These are phyloP conservation scores for Lepidocolaptes lacrymiger DNA, from an alignment of 2,797 vertebrate genomes.

Conservation along the genomic window DNA sequence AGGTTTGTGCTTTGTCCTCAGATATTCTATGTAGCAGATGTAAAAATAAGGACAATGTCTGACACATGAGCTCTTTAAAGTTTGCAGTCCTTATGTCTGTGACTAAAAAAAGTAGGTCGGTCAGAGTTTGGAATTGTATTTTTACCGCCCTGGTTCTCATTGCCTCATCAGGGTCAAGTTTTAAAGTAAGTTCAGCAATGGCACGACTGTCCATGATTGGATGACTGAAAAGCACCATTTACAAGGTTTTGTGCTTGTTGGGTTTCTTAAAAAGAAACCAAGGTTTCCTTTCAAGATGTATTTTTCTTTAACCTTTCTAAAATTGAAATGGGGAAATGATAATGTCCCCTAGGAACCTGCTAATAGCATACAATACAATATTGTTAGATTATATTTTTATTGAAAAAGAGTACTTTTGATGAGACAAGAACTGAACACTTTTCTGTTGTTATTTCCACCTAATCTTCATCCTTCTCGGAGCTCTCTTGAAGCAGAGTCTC, in stretches of 20 bases:
- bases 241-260: background rate
- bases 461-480: background rate
- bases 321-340: background rate
- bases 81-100: background rate
- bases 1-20: background rate
- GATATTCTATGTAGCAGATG: background rate
- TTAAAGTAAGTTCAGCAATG: background rate
- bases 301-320: background rate
- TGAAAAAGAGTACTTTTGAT: background rate
- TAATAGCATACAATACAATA: background rate
- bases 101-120: background rate
- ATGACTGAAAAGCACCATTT: background rate
- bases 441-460: background rate
- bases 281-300: background rate
- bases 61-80: background rate
- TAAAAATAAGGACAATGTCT: background rate
- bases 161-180: background rate
- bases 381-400: background rate
- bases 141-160: background rate
- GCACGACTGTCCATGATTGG: background rate
- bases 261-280: background rate
- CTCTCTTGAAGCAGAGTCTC: background rate
- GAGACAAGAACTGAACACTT: background rate
- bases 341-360: background rate
- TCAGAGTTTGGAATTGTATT: background rate